phyloP scores from a whole-genome alignment of 2,888 invertebrate species.

The Hecatera dysodea region DNA sequence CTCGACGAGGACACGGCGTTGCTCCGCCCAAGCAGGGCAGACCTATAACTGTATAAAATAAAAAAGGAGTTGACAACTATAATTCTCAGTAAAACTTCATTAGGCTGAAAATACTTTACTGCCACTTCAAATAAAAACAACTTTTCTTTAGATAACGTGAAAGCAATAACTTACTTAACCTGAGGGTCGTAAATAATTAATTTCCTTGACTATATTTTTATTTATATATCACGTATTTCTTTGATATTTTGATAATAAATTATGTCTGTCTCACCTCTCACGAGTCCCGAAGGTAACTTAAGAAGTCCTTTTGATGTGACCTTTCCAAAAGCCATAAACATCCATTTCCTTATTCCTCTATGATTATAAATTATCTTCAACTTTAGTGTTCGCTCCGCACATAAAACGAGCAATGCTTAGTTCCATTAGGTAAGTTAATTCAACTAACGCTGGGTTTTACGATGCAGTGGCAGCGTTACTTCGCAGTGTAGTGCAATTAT shows the following conservation, averaged over 20 bases:
- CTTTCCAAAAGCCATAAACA: conserved; percentile 13
- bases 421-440: conserved; percentile 72
- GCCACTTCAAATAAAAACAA: no score
- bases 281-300: neutral
- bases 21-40: no score
- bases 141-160: no score
- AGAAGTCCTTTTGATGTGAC: neutral
- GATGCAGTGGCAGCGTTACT: conserved; percentile 58
- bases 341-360: conserved; percentile 34
- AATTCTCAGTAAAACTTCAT: no score
- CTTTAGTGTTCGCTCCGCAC: conserved; percentile 50
- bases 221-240: no score
- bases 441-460: conserved; percentile 69
- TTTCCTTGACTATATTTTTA: neutral
- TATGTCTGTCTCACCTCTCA: neutral
- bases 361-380: conserved; percentile 57
- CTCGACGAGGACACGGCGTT: no score
- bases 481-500: conserved; percentile 66
- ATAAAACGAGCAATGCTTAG: conserved; percentile 66
- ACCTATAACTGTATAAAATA: no score
- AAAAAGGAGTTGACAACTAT: no score
- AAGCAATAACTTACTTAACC: neutral
- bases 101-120: no score
- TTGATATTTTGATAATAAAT: neutral
- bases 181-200: neutral